Percentiles rank a stretch among this genome's conserved stretches.
These are phyloP conservation scores for Brachypteracias leptosomus DNA, from an alignment of 2,113 vertebrate species.

Conservation along the genomic window DNA sequence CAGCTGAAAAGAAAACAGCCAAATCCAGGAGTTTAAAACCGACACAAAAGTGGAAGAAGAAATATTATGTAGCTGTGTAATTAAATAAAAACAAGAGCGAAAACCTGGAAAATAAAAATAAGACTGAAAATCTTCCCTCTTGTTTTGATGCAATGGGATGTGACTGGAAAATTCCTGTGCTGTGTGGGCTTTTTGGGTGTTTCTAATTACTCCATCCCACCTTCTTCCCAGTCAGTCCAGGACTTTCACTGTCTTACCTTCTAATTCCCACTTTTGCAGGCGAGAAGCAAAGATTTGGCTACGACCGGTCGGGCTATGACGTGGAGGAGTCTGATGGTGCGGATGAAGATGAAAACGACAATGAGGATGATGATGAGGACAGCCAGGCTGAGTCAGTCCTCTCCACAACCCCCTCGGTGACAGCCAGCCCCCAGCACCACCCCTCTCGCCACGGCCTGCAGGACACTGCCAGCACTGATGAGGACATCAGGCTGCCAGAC, in stretches of 20 bases:
- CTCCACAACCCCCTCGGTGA: conserved; percentile 91
- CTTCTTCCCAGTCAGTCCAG: neutral
- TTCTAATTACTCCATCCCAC: neutral
- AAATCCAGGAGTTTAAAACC: neutral
- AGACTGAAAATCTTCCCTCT: neutral
- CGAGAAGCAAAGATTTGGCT: conserved; percentile 84
- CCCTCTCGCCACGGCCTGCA: conserved; percentile 70
- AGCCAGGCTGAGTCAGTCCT: conserved; percentile 94
- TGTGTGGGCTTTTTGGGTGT: neutral
- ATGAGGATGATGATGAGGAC: conserved; percentile 97
- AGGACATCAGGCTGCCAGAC: conserved; percentile 59
- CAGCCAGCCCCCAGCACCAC: conserved; percentile 92
- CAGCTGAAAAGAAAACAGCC: neutral
- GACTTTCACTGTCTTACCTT: neutral
- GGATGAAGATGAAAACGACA: conserved; percentile 92
- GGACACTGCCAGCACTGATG: conserved; percentile 60
- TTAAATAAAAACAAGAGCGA: too few species aligned
- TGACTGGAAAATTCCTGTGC: neutral
- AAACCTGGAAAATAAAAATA: neutral
- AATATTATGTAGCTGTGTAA: neutral
- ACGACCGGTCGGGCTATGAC: conserved; percentile 87
- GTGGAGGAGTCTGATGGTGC: conserved; percentile 91
- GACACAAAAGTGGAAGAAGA: neutral
- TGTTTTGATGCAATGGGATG: neutral
- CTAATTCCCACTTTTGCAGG: conserved; percentile 66